A percentile compares a stretch with the other conserved stretches of the same genome.
Conservation (phyloP, 2,888 invertebrate species). For the Allygus modestus region DNA sequence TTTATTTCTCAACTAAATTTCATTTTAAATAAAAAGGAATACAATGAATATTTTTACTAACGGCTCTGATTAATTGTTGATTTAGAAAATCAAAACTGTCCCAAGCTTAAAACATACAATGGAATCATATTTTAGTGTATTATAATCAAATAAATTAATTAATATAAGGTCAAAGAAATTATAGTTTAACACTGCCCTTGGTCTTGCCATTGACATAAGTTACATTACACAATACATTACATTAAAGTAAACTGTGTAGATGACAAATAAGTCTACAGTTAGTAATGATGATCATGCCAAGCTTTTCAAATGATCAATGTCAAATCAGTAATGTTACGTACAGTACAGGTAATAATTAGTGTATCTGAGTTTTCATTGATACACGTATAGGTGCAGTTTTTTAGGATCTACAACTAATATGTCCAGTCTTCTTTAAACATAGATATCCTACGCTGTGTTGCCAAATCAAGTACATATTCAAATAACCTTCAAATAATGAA, state of each 20-base stretch:
- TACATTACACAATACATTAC: conserved; percentile 50
- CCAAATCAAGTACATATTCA: no score
- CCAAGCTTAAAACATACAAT: no score
- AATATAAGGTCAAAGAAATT: background rate
- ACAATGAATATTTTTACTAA: no score
- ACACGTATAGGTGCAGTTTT: conserved; percentile 1
- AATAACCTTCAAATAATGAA: no score
- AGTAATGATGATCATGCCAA: conserved; percentile 53
- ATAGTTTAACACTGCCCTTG: conserved; percentile 23
- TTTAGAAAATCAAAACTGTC: no score
- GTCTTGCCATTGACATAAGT: conserved; percentile 25
- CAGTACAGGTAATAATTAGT: conserved; percentile 9
- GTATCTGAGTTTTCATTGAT: conserved; percentile 15
- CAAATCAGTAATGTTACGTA: background rate
- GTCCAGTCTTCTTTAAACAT: background rate
- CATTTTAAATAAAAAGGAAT: no score
- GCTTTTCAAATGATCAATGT: conserved; percentile 23
- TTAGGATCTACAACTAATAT: background rate
- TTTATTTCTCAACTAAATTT: no score
- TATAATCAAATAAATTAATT: no score
- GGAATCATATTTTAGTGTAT: no score
- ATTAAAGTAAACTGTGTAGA: conserved; percentile 41
- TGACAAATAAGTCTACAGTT: conserved; percentile 5
- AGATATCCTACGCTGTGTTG: background rate
- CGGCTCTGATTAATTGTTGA: no score